A percentile compares a stretch with the other conserved stretches of the same genome.
Evolutionary conservation across 2,113 vertebrate genomes (phyloP).

Genomic region (Amazona vittata): DNA sequence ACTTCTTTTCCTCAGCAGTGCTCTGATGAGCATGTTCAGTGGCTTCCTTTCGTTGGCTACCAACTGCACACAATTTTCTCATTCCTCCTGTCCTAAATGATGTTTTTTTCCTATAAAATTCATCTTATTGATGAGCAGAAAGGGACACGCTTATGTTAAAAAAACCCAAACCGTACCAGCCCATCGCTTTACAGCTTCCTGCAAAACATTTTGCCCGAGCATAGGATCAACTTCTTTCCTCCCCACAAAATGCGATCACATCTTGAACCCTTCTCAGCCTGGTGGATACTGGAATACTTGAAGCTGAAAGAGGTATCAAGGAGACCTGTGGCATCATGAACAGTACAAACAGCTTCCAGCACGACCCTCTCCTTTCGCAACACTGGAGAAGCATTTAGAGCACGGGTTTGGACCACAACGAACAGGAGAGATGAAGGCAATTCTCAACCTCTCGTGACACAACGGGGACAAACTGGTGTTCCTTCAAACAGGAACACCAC

Average conservation of each 20-base stretch:
- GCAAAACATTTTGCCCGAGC: not conserved
- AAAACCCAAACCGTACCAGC: not conserved
- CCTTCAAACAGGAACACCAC: not conserved
- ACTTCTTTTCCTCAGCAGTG: not conserved
- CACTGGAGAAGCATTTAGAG: not conserved
- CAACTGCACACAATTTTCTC: not conserved
- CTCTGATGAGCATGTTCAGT: not conserved
- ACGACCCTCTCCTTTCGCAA: accelerated
- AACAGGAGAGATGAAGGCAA: not conserved
- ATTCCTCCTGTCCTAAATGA: not conserved
- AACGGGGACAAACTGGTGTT: not conserved
- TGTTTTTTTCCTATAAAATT: not conserved
- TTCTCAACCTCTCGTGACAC: not conserved
- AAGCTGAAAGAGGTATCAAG: not conserved
- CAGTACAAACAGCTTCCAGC: too few relatives aligned
- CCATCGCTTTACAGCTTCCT: not conserved
- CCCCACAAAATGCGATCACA: not conserved
- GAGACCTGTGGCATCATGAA: not conserved
- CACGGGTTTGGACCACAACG: not conserved
- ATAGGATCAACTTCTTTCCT: not conserved
- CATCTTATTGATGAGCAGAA: not conserved
- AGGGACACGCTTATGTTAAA: not conserved
- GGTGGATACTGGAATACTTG: not conserved
- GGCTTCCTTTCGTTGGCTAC: not conserved
- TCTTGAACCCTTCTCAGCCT: not conserved